Base-by-base conservation (phyloP, 2,888 invertebrate species). In the Exocentrus adspersus region DNA sequence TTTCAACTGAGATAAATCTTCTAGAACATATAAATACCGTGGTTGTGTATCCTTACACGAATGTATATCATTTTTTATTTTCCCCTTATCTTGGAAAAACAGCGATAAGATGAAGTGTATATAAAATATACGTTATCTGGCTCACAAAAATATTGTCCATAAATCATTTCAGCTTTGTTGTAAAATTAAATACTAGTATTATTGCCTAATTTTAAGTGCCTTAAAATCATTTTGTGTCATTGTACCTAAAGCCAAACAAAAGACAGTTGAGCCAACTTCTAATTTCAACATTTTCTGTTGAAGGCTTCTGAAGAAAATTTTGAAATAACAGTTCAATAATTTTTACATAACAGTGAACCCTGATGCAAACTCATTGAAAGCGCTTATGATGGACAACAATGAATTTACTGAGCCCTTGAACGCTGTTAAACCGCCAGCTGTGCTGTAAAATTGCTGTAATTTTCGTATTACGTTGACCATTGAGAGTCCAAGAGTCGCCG, bases 81-180 rank as follows among this genome's bases (percentile, higher is more conserved):
- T 50, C 28, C n/a, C 51, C 62, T 62, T 62, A 56, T 62, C 56
- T 56, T 43, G 30, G n/a, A 51, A 56, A 62, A 56, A 57, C 51
- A 48, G 50, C 54, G 51, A 52, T 48, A 42, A 56, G 41, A 30
- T 43, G 62, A 42, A 53, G 37, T 41, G 41, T 50, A 51, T 41
- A 51, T 32, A 54, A 41, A 45, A 61, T 50, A 17, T 46, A n/a
- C n/a, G 46, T 46, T 57, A 57, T 57, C 57, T 12, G 12, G 17
- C 17, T 32, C 14, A 56, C 21, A 45, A 57, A 57, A 46, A 57
- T 20, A 46, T 9, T n/a, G 32, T 46, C 20, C 54, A 28, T 57
- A 57, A 57, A 57, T 57, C 57, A 57, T 57, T 30, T 32, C 43
- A 20, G 14, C 41, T 28, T 9, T 17, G 24, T 9, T 54, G 24